Percentiles rank a stretch among this genome's conserved stretches.
Conservation (phyloP, 2,113 vertebrate species). For the Ceyx cyanopectus region DNA sequence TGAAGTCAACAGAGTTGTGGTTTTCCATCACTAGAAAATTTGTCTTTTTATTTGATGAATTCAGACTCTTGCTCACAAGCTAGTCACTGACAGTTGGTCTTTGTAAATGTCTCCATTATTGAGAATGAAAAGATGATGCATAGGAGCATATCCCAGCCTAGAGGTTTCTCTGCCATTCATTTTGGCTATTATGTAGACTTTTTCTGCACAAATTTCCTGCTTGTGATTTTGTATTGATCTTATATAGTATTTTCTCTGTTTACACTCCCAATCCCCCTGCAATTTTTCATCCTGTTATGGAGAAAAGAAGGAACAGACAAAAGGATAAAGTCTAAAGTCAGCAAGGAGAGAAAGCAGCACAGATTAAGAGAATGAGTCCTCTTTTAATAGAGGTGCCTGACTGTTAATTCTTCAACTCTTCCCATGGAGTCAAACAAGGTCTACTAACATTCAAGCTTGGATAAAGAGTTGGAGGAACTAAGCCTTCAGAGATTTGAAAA, state of each 20-base stretch:
- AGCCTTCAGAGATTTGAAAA: neutral
- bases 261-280: neutral
- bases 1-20: slow-evolving; percentile 36
- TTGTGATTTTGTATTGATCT: neutral
- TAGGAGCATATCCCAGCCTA: neutral
- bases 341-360: neutral
- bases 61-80: slow-evolving; percentile 5
- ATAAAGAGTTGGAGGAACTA: neutral
- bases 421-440: neutral
- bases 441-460: neutral
- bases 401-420: neutral
- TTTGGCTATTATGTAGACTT: neutral
- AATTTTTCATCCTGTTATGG: neutral
- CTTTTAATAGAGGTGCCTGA: neutral
- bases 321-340: neutral
- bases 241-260: neutral
- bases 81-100: slow-evolving; percentile 31
- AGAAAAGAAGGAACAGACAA: neutral
- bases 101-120: neutral
- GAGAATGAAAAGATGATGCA: slow-evolving; percentile 25
- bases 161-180: slow-evolving; percentile 1
- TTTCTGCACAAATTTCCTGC: neutral
- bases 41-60: slow-evolving; percentile 30
- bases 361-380: neutral
- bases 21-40: slow-evolving; percentile 32